phyloP scores from a whole-genome alignment of 2,888 invertebrate species.

The Megamerina dolium region DNA sequence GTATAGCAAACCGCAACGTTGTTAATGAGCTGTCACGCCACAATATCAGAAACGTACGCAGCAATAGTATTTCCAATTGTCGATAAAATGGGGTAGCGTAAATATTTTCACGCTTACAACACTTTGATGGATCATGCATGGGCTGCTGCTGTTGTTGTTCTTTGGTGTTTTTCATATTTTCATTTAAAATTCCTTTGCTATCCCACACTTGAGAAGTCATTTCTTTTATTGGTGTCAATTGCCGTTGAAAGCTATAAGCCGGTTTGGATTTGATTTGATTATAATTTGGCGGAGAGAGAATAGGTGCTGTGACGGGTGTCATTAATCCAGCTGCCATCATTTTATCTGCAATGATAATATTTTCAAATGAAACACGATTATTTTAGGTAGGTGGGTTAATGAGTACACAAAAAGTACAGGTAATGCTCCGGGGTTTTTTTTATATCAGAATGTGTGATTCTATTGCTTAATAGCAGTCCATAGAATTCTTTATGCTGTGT shows the following conservation, averaged over 20 bases:
- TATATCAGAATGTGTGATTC: no score
- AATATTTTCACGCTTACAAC: conserved; percentile 43
- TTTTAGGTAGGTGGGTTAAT: not conserved
- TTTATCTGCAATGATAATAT: conserved; percentile 48
- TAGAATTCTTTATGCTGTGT: no score
- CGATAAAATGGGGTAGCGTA: conserved; percentile 57
- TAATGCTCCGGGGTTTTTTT: no score
- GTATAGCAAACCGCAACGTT: conserved; percentile 70
- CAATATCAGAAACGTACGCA: conserved; percentile 58
- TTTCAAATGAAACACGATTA: not conserved
- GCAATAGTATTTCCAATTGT: conserved; percentile 58
- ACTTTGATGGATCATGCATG: conserved; percentile 30
- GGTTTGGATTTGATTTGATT: conserved; percentile 17
- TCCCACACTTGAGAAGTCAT: conserved; percentile 33
- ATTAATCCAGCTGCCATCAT: conserved; percentile 52
- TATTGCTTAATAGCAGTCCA: no score
- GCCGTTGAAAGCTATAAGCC: no score
- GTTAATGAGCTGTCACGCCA: conserved; percentile 71
- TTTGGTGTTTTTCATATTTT: conserved; percentile 13
- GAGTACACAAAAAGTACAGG: not conserved
- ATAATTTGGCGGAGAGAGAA: conserved; percentile 17
- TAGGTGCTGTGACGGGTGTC: conserved; percentile 53
- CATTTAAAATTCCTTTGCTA: conserved; percentile 24
- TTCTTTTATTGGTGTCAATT: conserved; percentile 34
- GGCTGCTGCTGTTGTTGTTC: conserved; percentile 21